phyloP scores from a whole-genome alignment of 2,797 vertebrate genomes.

The Saxicola maurus region DNA sequence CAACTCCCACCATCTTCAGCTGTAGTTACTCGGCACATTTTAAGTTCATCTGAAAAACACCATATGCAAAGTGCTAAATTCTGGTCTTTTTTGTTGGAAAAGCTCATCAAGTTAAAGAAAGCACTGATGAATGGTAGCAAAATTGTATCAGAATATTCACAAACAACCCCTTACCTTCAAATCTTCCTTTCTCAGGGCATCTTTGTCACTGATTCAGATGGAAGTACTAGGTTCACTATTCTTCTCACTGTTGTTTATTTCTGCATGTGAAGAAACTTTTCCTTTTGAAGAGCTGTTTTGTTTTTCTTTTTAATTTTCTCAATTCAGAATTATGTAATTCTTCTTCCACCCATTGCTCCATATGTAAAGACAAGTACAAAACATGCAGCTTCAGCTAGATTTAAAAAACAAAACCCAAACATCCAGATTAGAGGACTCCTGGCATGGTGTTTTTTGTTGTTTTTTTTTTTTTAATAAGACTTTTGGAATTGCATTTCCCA shows the following conservation, averaged over 20 bases:
- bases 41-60: constrained; percentile 12
- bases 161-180: neutral
- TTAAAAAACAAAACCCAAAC: neutral
- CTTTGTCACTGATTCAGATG: neutral
- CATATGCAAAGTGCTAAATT: neutral
- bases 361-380: neutral
- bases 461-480: neutral
- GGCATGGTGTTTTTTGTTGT: accelerated
- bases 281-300: neutral
- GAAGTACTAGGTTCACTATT: neutral
- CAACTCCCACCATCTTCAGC: constrained; percentile 9
- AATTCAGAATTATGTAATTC: neutral
- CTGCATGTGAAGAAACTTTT: neutral
- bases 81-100: neutral
- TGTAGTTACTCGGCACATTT: constrained; percentile 5
- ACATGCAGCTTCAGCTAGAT: neutral
- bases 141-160: neutral
- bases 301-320: neutral
- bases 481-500: neutral
- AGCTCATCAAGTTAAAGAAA: neutral
- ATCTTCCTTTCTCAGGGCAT: neutral
- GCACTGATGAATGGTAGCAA: neutral
- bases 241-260: neutral
- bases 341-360: neutral
- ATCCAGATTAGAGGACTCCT: neutral